phyloP scores from a whole-genome alignment of 2,797 vertebrate genomes.

The Sphaeramia orbicularis region DNA sequence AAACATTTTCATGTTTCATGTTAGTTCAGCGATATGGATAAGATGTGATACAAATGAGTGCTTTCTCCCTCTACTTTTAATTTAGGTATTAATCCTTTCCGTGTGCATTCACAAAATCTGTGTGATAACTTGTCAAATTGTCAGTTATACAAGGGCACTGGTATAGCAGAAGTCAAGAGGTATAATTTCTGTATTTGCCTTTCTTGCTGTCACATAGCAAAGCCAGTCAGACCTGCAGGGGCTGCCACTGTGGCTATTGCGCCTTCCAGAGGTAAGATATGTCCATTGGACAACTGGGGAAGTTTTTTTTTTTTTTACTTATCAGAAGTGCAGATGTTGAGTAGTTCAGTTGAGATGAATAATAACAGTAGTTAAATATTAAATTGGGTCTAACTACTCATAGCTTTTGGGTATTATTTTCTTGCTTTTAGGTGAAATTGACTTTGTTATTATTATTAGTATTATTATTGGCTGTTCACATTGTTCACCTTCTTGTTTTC shows the following conservation, averaged over 20 bases:
- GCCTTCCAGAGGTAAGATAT: slow-evolving; percentile 79
- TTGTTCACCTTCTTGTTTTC: background rate
- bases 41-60: too few relatives aligned
- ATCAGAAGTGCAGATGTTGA: background rate
- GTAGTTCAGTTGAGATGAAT: background rate
- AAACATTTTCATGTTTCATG: too few relatives aligned
- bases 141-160: too few relatives aligned
- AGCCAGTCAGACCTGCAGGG: slow-evolving; percentile 52
- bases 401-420: too few relatives aligned
- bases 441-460: fast-evolving
- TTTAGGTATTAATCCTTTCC: too few relatives aligned
- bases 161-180: background rate
- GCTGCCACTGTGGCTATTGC: slow-evolving; percentile 81
- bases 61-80: too few relatives aligned
- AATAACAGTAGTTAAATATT: too few relatives aligned
- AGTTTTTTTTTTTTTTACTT: background rate
- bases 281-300: background rate
- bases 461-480: background rate
- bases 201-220: slow-evolving; percentile 53
- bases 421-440: background rate
- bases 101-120: too few relatives aligned
- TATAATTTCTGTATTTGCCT: background rate
- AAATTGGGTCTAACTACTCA: too few relatives aligned
- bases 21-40: background rate
- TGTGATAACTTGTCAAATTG: too few relatives aligned